A percentile compares a stretch with the other conserved stretches of the same genome.
phyloP scores from a whole-genome alignment of 2,113 vertebrate genomes.

The Myiozetetes cayanensis region DNA sequence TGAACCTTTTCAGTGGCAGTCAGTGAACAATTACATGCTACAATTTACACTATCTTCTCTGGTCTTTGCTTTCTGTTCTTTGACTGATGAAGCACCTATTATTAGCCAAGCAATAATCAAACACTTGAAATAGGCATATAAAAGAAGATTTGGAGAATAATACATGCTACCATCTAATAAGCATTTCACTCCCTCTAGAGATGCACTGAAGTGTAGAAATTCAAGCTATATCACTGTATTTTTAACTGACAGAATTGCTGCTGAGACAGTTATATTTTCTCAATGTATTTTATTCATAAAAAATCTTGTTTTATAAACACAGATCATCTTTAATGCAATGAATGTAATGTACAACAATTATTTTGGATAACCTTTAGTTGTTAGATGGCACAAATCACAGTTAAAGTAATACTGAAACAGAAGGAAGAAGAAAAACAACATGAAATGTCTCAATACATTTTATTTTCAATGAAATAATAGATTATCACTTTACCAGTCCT shows the following conservation, averaged over 20 bases:
- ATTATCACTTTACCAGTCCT: background rate
- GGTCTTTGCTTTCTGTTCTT: slow-evolving; percentile 64
- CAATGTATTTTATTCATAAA: slow-evolving; percentile 4
- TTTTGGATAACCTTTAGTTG: background rate
- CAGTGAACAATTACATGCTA: slow-evolving; percentile 50
- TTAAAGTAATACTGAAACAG: background rate
- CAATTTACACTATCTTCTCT: slow-evolving; percentile 49
- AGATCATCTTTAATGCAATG: background rate
- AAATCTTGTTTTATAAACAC: slow-evolving; percentile 4
- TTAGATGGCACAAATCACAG: background rate
- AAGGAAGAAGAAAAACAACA: background rate
- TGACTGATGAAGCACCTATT: slow-evolving; percentile 68
- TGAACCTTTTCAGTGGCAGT: slow-evolving; percentile 46
- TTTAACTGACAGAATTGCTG: slow-evolving; percentile 26
- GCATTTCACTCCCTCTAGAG: slow-evolving; percentile 28
- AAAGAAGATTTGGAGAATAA: slow-evolving; percentile 63
- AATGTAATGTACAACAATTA: background rate
- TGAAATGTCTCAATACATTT: background rate
- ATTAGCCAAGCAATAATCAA: slow-evolving; percentile 75
- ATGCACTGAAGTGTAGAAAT: slow-evolving; percentile 39
- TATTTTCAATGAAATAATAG: slow-evolving; percentile 7
- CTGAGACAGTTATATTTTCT: slow-evolving; percentile 22
- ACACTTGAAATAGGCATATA: slow-evolving; percentile 71
- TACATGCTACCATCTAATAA: slow-evolving; percentile 20
- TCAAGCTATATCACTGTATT: slow-evolving; percentile 20